A percentile compares a stretch with the other conserved stretches of the same genome.
phyloP scores from a whole-genome alignment of 2,797 vertebrate genomes.

The Rhabdomys pumilio region DNA sequence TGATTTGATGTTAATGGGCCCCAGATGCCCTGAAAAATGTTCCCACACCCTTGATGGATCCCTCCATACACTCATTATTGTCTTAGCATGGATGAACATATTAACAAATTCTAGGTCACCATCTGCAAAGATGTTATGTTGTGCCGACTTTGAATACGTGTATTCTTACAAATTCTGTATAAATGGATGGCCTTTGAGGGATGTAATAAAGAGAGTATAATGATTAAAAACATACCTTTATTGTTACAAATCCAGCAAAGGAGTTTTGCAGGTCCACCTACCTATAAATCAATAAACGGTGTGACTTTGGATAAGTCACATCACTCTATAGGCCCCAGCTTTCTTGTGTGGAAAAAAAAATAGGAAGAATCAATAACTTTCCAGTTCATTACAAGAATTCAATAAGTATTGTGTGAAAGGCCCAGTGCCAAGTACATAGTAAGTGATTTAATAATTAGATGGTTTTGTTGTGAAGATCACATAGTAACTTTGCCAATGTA shows the following conservation, averaged over 20 bases:
- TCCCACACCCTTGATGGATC: constrained; percentile 69
- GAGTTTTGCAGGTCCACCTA: neutral
- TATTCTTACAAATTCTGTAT: constrained; percentile 44
- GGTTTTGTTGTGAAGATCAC: neutral
- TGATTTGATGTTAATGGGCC: constrained; percentile 81
- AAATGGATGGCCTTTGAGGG: constrained; percentile 27
- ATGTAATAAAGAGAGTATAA: neutral
- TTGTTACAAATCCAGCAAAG: neutral
- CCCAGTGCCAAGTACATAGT: neutral
- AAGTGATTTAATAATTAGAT: constrained; percentile 18
- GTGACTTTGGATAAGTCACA: neutral
- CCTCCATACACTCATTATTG: constrained; percentile 73
- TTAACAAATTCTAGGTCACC: constrained; percentile 83
- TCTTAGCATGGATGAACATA: constrained; percentile 76
- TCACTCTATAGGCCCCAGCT: neutral
- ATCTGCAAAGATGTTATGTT: constrained; percentile 78
- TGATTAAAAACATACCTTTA: neutral
- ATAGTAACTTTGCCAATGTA: neutral
- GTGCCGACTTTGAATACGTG: constrained; percentile 56
- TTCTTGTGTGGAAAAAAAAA: neutral
- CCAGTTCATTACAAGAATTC: constrained; percentile 27
- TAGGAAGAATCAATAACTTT: neutral
- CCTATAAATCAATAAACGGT: neutral
- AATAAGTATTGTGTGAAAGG: neutral
- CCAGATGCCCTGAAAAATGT: constrained; percentile 81